These are phyloP conservation scores for Lepetodrilus schrolli DNA, from an alignment of 2,888 invertebrate genomes.

Conservation along the genomic window DNA sequence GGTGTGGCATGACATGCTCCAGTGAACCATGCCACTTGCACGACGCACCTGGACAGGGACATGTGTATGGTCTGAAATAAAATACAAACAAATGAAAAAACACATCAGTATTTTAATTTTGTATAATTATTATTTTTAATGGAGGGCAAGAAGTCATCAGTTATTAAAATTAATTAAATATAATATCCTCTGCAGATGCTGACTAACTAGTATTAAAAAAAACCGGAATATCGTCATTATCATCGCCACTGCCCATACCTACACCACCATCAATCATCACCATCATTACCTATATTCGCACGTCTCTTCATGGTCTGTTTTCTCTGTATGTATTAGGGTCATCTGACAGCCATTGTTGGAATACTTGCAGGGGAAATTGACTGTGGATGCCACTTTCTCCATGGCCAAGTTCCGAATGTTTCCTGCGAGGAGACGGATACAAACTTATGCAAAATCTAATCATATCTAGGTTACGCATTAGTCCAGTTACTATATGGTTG, in stretches of 20 bases:
- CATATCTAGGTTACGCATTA: too few relatives aligned
- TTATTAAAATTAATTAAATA: not conserved
- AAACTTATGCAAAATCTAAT: too few relatives aligned
- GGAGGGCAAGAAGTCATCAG: too few relatives aligned
- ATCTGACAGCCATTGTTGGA: constrained; percentile 94
- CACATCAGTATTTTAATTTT: too few relatives aligned
- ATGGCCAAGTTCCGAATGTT: constrained; percentile 98
- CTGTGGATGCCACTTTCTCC: constrained; percentile 99
- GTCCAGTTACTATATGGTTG: too few relatives aligned
- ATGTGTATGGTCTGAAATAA: constrained; percentile 88
- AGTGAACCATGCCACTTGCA: constrained; percentile 99
- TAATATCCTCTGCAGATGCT: not conserved
- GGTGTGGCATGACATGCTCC: constrained; percentile 98
- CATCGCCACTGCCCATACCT: too few relatives aligned
- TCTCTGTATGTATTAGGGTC: constrained; percentile 95
- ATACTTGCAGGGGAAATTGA: constrained; percentile 99
- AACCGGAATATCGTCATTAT: too few relatives aligned
- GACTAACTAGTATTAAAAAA: not conserved
- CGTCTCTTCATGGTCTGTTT: constrained; percentile 97
- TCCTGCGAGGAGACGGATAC: constrained; percentile 79
- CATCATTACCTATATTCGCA: constrained; percentile 95
- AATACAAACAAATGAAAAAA: too few relatives aligned
- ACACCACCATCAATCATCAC: too few relatives aligned
- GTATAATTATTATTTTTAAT: too few relatives aligned
- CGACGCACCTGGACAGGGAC: constrained; percentile 99